Evolutionary conservation across 2,888 invertebrate genomes (phyloP).

Genomic region (Pilophorus perplexus): DNA sequence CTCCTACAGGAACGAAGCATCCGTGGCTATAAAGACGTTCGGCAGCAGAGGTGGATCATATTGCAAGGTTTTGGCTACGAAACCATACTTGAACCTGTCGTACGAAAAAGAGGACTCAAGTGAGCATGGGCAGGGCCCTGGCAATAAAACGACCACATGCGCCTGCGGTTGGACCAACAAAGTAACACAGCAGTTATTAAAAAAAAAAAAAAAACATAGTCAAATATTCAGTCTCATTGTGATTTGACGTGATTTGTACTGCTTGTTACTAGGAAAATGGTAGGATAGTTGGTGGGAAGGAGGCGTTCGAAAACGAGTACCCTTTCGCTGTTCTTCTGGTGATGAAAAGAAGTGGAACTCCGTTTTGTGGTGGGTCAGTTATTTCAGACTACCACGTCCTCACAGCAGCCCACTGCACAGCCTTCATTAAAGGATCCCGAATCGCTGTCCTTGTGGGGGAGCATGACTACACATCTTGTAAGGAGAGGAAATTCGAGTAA

Average conservation of each 20-base stretch:
- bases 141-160: slow-evolving; percentile 31
- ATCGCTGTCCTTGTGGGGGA: slow-evolving; percentile 34
- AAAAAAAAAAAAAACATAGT: no score
- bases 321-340: slow-evolving; percentile 33
- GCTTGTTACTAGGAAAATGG: slow-evolving; percentile 26
- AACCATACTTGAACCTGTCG: slow-evolving; percentile 21
- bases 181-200: no score
- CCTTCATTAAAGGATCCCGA: slow-evolving; percentile 19
- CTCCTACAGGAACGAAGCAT: slow-evolving; percentile 18
- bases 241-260: no score
- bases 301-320: slow-evolving; percentile 34
- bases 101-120: slow-evolving; percentile 39
- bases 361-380: slow-evolving; percentile 33
- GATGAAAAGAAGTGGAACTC: slow-evolving; percentile 17
- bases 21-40: slow-evolving; percentile 30
- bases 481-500: neutral
- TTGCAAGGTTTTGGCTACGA: slow-evolving; percentile 27
- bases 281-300: slow-evolving; percentile 28
- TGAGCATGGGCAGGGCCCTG: slow-evolving; percentile 32
- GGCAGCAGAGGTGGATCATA: slow-evolving; percentile 18
- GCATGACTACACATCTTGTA: slow-evolving; percentile 32
- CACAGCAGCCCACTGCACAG: slow-evolving; percentile 37
- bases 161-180: slow-evolving; percentile 39
- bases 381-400: slow-evolving; percentile 26
- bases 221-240: no score